Evolutionary conservation across 1,140 invertebrate genomes (phyloP).

Genomic region (Achatina immaculata): DNA sequence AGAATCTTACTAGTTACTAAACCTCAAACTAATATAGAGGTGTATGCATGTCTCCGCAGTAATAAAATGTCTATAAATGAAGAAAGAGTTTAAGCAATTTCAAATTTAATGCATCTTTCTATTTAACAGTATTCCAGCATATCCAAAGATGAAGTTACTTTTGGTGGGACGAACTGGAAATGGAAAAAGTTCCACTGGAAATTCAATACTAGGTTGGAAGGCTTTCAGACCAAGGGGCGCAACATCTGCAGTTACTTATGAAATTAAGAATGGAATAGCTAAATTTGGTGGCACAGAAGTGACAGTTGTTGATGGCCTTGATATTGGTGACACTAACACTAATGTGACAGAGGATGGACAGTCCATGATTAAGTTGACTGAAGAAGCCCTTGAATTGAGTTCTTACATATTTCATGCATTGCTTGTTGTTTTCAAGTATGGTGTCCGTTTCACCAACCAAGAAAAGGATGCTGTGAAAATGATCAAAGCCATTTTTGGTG

Average conservation of each 20-base stretch:
- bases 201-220: not conserved
- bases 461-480: not conserved
- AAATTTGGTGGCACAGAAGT: not conserved
- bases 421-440: conserved; percentile 55
- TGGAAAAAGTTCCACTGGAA: conserved; percentile 24
- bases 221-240: not conserved
- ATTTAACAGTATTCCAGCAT: not conserved
- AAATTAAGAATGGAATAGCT: not conserved
- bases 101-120: not conserved
- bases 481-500: not conserved
- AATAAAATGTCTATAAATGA: not conserved
- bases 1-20: too few species aligned
- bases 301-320: not conserved
- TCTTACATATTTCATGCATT: not conserved
- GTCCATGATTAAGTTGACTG: not conserved
- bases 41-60: too few species aligned
- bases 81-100: not conserved
- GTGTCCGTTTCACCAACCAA: conserved; percentile 45
- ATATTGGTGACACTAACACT: not conserved
- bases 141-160: not conserved
- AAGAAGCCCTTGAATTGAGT: not conserved
- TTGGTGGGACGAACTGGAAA: conserved; percentile 1
- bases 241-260: conserved; percentile 38
- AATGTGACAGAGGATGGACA: not conserved
- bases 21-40: too few species aligned